Evolutionary conservation across 2,797 vertebrate genomes (phyloP).

Genomic region (Enteromius afrohamiltoni): DNA sequence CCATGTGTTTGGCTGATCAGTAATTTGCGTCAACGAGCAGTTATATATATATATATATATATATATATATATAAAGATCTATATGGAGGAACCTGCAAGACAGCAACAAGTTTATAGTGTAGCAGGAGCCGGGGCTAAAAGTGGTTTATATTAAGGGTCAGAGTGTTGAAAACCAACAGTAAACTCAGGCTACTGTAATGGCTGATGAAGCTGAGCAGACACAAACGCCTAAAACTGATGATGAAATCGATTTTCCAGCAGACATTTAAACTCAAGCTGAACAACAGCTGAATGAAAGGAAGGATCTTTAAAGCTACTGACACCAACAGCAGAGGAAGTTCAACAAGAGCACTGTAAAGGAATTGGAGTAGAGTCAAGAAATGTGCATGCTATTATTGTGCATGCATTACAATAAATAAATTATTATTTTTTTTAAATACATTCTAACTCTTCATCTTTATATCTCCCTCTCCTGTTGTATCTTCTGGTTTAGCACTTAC

Average conservation of each 20-base stretch:
- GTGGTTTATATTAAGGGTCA: conserved; percentile 20
- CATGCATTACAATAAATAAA: rapidly evolving
- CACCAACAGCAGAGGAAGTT: neutral
- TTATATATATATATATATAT: no score
- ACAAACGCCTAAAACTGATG: neutral
- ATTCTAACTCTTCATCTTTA: neutral
- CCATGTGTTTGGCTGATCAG: no score
- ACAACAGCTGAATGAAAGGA: conserved; percentile 4
- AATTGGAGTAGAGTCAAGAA: neutral
- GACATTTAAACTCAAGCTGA: conserved; percentile 2
- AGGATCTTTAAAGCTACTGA: neutral
- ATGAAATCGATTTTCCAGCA: neutral
- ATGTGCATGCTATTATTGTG: no score
- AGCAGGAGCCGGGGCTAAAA: neutral
- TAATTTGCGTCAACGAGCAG: no score
- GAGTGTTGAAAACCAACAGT: neutral
- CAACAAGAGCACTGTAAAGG: neutral
- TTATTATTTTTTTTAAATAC: neutral
- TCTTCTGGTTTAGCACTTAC: neutral
- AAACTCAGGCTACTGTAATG: conserved; percentile 15
- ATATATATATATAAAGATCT: neutral
- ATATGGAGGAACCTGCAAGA: neutral
- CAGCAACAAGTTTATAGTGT: neutral
- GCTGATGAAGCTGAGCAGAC: conserved; percentile 5
- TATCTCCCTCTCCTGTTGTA: neutral